These are phyloP conservation scores for Gasterosteus nipponicus DNA, from an alignment of 2,113 vertebrate species.

Conservation along the genomic window DNA sequence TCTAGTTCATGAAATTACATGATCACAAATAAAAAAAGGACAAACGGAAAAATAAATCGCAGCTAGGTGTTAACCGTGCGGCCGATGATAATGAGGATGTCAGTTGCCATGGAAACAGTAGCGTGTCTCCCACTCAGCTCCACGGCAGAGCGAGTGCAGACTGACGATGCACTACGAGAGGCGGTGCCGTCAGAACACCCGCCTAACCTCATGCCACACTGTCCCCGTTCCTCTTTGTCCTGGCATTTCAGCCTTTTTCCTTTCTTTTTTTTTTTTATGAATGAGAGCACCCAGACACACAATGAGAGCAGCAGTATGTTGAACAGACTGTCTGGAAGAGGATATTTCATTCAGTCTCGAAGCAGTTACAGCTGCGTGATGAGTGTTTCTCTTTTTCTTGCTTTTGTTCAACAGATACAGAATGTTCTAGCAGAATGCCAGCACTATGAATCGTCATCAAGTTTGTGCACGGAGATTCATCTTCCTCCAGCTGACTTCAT, in stretches of 20 bases:
- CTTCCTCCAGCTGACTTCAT: conserved; percentile 20
- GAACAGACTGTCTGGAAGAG: not conserved
- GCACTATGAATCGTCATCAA: conserved; percentile 1
- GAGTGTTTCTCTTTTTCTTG: not conserved
- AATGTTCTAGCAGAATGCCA: conserved; percentile 19
- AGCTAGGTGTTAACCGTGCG: conserved; percentile 62
- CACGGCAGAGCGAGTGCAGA: conserved; percentile 54
- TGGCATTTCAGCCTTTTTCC: conserved; percentile 9
- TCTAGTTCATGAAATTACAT: conserved; percentile 20
- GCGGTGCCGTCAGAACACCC: conserved; percentile 50
- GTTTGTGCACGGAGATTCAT: conserved; percentile 24
- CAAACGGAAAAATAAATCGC: conserved; percentile 53
- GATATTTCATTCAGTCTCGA: not conserved
- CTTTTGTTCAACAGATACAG: conserved; percentile 1
- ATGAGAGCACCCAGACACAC: conserved; percentile 20
- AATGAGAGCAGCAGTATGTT: not conserved
- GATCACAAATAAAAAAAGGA: conserved; percentile 44
- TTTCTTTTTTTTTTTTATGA: conserved; percentile 48
- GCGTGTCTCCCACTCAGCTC: conserved; percentile 68
- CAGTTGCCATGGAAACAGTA: conserved; percentile 75
- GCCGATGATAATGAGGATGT: conserved; percentile 46
- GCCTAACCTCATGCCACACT: conserved; percentile 29
- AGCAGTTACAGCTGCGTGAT: not conserved
- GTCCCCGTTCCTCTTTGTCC: not conserved
- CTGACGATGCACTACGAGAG: conserved; percentile 53